Evolutionary conservation across 53 echinoderm and acorn worm species (phyloP).

Genomic region (Paracentrotus lividus): DNA sequence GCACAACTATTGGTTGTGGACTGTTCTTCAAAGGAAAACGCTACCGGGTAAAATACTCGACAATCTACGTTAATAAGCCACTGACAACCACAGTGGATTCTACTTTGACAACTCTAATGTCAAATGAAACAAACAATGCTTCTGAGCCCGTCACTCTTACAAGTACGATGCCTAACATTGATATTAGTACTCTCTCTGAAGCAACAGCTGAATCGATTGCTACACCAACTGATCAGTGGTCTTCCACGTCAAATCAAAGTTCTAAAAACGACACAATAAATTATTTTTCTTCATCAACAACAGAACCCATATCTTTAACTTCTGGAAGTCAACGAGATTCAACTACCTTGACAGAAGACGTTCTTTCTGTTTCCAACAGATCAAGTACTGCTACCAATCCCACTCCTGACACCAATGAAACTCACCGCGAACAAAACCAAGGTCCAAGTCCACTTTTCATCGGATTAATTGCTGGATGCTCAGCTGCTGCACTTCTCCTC

Average conservation of each 20-base stretch:
- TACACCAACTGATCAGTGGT: neutral
- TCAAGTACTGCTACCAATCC: neutral
- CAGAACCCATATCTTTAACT: neutral
- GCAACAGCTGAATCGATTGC: neutral
- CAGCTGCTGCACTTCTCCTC: neutral
- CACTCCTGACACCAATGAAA: neutral
- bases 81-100: neutral
- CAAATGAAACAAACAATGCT: neutral
- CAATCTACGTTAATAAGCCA: conserved; percentile 7
- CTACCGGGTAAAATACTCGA: conserved; percentile 51
- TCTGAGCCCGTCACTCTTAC: neutral
- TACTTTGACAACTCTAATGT: neutral
- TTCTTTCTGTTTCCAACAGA: neutral
- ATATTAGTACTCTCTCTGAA: neutral
- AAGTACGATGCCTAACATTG: neutral
- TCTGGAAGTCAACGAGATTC: neutral
- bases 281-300: neutral
- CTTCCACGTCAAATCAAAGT: neutral
- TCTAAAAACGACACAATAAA: neutral
- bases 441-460: neutral
- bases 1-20: conserved; percentile 34
- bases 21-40: conserved; percentile 29
- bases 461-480: neutral
- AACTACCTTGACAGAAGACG: neutral
- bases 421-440: neutral